Conservation (phyloP, 2,797 vertebrate species). For the Ceyx erithaca region DNA sequence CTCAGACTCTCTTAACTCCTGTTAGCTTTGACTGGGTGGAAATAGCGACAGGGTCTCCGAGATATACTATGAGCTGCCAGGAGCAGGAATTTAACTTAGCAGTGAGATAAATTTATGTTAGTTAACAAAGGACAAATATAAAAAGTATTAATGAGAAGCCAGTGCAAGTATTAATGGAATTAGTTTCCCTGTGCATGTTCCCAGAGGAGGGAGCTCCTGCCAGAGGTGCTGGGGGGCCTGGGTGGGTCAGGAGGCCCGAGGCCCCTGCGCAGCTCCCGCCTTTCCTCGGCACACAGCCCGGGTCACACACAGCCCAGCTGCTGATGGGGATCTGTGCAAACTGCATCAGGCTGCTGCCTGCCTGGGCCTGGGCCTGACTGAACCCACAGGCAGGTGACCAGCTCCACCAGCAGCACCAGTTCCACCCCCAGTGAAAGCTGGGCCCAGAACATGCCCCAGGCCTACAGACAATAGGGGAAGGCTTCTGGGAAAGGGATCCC, state of each 20-base stretch:
- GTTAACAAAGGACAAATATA: neutral
- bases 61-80: neutral
- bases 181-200: neutral
- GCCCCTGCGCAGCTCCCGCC: rapidly evolving
- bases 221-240: rapidly evolving
- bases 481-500: neutral
- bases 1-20: neutral
- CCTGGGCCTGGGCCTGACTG: rapidly evolving
- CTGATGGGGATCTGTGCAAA: neutral
- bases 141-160: neutral
- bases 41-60: neutral
- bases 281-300: rapidly evolving
- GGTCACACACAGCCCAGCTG: rapidly evolving
- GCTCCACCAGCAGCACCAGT: neutral
- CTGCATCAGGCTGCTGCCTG: neutral
- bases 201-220: rapidly evolving
- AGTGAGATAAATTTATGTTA: neutral
- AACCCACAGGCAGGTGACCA: neutral
- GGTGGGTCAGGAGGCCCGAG: rapidly evolving
- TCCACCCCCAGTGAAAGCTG: neutral
- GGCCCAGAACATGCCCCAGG: neutral
- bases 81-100: neutral
- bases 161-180: neutral
- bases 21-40: neutral
- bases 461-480: neutral